phyloP scores from a whole-genome alignment of 92 coral and sea anemone genomes.

The Bergia puertoricense region DNA sequence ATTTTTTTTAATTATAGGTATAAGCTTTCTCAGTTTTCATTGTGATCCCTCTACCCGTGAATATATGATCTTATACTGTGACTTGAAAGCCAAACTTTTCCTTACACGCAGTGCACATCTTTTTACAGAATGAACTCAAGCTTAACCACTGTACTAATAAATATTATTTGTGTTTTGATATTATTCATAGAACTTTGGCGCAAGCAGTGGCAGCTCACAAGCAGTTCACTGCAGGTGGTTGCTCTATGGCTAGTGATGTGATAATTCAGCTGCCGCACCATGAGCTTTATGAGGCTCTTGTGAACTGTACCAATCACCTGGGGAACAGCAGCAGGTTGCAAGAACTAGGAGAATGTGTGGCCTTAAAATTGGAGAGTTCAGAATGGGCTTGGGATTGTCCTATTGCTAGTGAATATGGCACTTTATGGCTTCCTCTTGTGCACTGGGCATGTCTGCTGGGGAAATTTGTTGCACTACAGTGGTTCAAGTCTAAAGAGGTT shows the following conservation, averaged over 20 bases:
- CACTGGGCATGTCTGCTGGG: conserved; percentile 44
- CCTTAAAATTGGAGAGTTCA: not conserved
- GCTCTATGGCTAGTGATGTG: not conserved
- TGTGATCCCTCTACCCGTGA: no score
- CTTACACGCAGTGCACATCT: no score
- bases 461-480: conserved; percentile 13
- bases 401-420: conserved; percentile 32
- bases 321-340: not conserved
- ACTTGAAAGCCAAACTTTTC: no score
- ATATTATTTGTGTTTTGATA: not conserved
- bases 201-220: not conserved
- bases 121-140: no score
- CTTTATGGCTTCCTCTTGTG: conserved; percentile 32
- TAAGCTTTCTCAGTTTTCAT: no score
- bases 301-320: conserved; percentile 9
- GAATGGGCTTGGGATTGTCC: conserved; percentile 14
- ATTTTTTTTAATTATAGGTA: no score
- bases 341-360: conserved; percentile 13
- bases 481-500: conserved; percentile 19
- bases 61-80: no score
- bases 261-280: conserved; percentile 14
- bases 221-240: not conserved
- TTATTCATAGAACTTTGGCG: not conserved
- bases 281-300: conserved; percentile 27
- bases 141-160: not conserved